Percentiles rank a stretch among this genome's conserved stretches.
Evolutionary conservation across 1,140 invertebrate species (phyloP).

Genomic region (Saxidomus purpurata): DNA sequence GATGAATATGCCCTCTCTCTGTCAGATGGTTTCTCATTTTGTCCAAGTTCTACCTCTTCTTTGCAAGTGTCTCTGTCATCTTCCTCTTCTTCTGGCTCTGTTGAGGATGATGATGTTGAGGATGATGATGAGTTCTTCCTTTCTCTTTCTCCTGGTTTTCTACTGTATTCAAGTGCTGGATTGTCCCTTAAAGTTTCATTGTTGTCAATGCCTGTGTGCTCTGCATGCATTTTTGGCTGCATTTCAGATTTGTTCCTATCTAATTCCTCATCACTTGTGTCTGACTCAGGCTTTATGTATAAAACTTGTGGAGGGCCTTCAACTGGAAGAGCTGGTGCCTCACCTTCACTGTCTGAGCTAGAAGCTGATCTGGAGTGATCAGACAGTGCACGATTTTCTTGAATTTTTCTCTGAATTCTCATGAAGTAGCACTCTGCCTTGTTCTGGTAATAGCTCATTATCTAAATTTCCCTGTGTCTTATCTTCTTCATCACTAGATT

Average conservation of each 20-base stretch:
- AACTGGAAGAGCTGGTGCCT: slow-evolving; percentile 8
- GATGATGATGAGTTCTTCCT: not conserved
- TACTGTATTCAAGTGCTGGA: too few relatives aligned
- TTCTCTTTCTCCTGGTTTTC: too few relatives aligned
- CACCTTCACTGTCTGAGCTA: slow-evolving; percentile 7
- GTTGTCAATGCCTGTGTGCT: too few relatives aligned
- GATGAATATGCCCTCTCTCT: not conserved
- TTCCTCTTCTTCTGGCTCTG: not conserved
- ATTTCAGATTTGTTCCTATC: too few relatives aligned
- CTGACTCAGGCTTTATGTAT: not conserved
- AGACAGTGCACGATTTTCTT: not conserved
- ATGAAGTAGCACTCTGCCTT: too few relatives aligned
- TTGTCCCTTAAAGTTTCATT: too few relatives aligned
- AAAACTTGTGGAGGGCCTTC: slow-evolving; percentile 1
- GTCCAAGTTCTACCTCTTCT: not conserved
- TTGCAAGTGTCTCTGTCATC: too few relatives aligned
- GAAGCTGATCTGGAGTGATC: not conserved
- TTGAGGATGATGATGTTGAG: not conserved
- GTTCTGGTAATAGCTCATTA: too few relatives aligned
- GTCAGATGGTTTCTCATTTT: too few relatives aligned
- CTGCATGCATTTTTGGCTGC: too few relatives aligned
- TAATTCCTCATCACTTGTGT: not conserved
- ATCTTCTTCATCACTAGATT: slow-evolving; percentile 4
- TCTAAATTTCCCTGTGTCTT: not conserved
- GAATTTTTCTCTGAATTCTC: too few relatives aligned